phyloP scores from a whole-genome alignment of 2,888 invertebrate genomes.

The Andrena praecox region DNA sequence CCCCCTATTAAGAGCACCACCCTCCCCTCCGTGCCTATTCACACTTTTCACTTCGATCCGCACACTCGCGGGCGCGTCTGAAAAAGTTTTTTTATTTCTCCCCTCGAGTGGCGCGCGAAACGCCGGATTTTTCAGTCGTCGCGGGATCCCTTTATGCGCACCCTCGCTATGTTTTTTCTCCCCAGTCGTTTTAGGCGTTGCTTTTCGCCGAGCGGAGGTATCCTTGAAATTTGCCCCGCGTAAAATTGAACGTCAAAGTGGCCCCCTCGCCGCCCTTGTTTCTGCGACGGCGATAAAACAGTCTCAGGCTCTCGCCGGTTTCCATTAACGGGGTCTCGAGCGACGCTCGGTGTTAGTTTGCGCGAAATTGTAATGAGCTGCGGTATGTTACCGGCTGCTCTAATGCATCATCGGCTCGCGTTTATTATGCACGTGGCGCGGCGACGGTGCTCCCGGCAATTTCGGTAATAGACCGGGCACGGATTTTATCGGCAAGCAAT shows the following conservation, averaged over 20 bases:
- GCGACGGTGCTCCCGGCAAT: slow-evolving; percentile 13
- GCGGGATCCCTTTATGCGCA: slow-evolving; percentile 5
- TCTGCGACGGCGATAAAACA: slow-evolving; percentile 10
- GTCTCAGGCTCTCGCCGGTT: slow-evolving; percentile 6
- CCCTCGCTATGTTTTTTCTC: not conserved
- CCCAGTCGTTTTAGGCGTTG: not conserved
- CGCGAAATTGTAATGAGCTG: slow-evolving; percentile 36
- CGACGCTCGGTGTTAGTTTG: not conserved
- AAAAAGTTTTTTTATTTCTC: slow-evolving; percentile 29
- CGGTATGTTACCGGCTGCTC: slow-evolving; percentile 24
- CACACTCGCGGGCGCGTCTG: slow-evolving; percentile 8
- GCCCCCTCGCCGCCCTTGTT: not conserved
- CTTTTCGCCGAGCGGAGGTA: not conserved
- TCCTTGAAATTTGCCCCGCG: slow-evolving; percentile 47
- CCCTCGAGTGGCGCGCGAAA: slow-evolving; percentile 12
- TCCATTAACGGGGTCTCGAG: not conserved
- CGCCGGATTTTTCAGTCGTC: slow-evolving; percentile 25
- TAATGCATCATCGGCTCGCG: slow-evolving; percentile 25
- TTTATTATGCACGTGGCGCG: slow-evolving; percentile 24
- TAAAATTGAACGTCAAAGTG: slow-evolving; percentile 44
- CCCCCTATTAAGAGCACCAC: slow-evolving; percentile 11
- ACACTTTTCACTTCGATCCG: slow-evolving; percentile 11
- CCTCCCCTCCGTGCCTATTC: not conserved
- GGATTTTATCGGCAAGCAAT: slow-evolving; percentile 45
- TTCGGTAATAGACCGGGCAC: slow-evolving; percentile 26